These are phyloP conservation scores for Tachystola acroxantha DNA, from an alignment of 2,888 invertebrate species.

Conservation along the genomic window DNA sequence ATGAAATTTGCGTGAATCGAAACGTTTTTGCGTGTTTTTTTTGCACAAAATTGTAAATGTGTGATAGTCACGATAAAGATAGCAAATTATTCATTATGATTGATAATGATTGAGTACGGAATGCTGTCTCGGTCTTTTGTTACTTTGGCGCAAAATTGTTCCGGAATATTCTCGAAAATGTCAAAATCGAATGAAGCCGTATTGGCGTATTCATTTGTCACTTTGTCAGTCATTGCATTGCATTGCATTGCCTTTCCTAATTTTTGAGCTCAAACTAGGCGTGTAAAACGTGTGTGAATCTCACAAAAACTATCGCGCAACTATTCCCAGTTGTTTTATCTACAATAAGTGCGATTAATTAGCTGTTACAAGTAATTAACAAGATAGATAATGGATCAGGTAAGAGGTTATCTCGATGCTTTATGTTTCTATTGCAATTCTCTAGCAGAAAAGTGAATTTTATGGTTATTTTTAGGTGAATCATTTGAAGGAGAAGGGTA, in stretches of 20 bases:
- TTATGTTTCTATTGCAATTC: conserved; percentile 22
- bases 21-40: background rate
- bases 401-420: conserved; percentile 62
- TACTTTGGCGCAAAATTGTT: too few relatives aligned
- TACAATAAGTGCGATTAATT: conserved; percentile 4
- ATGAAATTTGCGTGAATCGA: background rate
- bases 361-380: background rate
- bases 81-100: too few relatives aligned
- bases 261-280: conserved; percentile 14
- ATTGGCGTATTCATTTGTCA: conserved; percentile 24
- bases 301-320: too few relatives aligned
- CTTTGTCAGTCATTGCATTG: too few relatives aligned
- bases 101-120: too few relatives aligned
- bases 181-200: too few relatives aligned
- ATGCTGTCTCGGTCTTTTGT: too few relatives aligned
- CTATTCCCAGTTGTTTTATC: background rate
- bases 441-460: conserved; percentile 15
- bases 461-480: conserved; percentile 80
- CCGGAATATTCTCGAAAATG: conserved; percentile 74
- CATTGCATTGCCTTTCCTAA: conserved; percentile 18
- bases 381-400: conserved; percentile 58
- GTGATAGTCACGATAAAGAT: too few relatives aligned
- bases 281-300: conserved; percentile 7
- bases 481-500: conserved; percentile 91
- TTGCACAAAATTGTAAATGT: background rate